These are phyloP conservation scores for Lordiphosa clarofinis DNA, from an alignment of 1,140 invertebrate species.

Conservation along the genomic window DNA sequence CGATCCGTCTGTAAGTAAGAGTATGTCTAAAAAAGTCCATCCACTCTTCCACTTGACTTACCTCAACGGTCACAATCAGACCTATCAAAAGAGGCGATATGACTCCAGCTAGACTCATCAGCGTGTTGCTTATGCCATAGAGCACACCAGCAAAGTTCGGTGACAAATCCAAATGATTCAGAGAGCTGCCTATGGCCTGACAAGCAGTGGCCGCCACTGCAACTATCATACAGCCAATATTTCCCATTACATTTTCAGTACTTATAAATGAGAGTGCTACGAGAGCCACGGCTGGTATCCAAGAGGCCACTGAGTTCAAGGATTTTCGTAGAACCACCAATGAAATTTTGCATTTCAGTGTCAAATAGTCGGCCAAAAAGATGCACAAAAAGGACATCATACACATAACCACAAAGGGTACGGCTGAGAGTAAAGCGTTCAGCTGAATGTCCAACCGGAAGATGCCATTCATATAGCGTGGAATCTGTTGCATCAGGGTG, in stretches of 20 bases:
- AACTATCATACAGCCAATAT: constrained; percentile 82
- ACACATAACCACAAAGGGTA: constrained; percentile 90
- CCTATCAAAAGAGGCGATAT: constrained; percentile 85
- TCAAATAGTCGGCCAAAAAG: constrained; percentile 80
- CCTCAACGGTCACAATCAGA: constrained; percentile 83
- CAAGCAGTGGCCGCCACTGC: constrained; percentile 89
- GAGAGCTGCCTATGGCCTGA: constrained; percentile 85
- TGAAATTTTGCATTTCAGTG: constrained; percentile 82
- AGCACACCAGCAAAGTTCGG: constrained; percentile 89
- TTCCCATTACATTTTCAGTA: constrained; percentile 81
- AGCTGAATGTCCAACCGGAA: constrained; percentile 92
- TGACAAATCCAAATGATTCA: constrained; percentile 87
- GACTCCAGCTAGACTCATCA: constrained; percentile 86
- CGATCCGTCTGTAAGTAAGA: constrained; percentile 30
- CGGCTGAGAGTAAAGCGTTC: constrained; percentile 86
- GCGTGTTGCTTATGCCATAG: constrained; percentile 86
- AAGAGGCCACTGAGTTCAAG: constrained; percentile 84
- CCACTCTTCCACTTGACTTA: constrained; percentile 57
- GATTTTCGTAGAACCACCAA: constrained; percentile 83
- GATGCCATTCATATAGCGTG: constrained; percentile 91
- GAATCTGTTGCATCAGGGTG: constrained; percentile 93
- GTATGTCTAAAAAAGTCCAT: too few relatives aligned
- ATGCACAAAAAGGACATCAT: constrained; percentile 86
- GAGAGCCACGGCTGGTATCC: constrained; percentile 83
- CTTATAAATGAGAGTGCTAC: constrained; percentile 83